Evolutionary conservation across 2,888 invertebrate genomes (phyloP).

Genomic region (Melangyna quadrimaculata): DNA sequence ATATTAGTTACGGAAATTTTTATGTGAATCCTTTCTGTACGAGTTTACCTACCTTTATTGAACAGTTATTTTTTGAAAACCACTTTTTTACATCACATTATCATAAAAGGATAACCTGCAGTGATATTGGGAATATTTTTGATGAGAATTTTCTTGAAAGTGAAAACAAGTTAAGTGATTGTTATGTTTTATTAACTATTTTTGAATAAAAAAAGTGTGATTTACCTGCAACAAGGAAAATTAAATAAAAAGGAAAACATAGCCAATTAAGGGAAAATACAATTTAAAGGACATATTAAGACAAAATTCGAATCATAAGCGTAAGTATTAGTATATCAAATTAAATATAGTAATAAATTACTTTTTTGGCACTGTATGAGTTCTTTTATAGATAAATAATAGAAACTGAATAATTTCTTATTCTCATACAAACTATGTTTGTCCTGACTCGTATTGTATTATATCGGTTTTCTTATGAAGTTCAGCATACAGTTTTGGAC

Average conservation of each 20-base stretch:
- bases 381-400: too few species aligned
- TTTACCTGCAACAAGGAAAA: background rate
- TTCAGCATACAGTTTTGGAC: too few species aligned
- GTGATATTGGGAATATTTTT: background rate
- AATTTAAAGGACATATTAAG: background rate
- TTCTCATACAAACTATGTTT: too few species aligned
- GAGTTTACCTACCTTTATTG: background rate
- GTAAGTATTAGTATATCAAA: too few species aligned
- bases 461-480: too few species aligned
- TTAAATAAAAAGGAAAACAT: background rate
- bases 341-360: too few species aligned
- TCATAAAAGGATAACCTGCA: constrained; percentile 10
- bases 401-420: too few species aligned
- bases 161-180: background rate
- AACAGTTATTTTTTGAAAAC: constrained; percentile 17
- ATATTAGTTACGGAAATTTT: constrained; percentile 68
- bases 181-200: background rate
- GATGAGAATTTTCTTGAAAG: background rate
- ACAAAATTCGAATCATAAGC: background rate
- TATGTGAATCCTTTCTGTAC: constrained; percentile 50
- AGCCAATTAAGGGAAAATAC: background rate
- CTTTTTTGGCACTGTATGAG: too few species aligned
- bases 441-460: too few species aligned
- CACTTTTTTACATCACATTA: background rate
- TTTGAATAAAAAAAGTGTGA: background rate